These are phyloP conservation scores for Meriones unguiculatus DNA, from an alignment of 2,113 vertebrate genomes.

Conservation along the genomic window DNA sequence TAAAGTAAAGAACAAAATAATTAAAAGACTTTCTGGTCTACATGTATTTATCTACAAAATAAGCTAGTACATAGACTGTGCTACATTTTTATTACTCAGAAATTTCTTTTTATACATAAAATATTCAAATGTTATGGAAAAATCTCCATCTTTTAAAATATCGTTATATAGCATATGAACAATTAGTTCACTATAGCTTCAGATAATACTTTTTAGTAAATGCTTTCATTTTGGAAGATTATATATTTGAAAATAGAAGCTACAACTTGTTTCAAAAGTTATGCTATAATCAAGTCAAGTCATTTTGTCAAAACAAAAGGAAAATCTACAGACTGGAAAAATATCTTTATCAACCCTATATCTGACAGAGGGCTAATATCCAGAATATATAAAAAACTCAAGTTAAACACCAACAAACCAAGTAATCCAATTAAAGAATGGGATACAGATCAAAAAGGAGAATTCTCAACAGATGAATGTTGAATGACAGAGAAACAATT, in stretches of 20 bases:
- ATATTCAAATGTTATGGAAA: neutral
- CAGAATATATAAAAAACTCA: too few species aligned
- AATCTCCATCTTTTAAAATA: neutral
- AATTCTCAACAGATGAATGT: too few species aligned
- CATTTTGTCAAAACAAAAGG: too few species aligned
- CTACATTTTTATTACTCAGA: conserved; percentile 44
- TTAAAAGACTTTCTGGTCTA: neutral
- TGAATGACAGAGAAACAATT: too few species aligned
- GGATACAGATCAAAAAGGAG: too few species aligned
- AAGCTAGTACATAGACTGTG: neutral
- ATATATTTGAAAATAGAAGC: neutral
- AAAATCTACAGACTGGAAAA: too few species aligned
- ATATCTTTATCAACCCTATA: too few species aligned
- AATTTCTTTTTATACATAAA: conserved; percentile 47
- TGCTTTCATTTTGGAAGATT: conserved; percentile 1
- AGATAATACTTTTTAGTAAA: neutral
- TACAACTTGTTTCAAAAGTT: conserved; percentile 5
- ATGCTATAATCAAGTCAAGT: neutral
- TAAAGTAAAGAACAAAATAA: conserved; percentile 57
- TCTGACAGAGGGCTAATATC: too few species aligned
- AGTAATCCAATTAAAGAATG: too few species aligned
- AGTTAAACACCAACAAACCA: too few species aligned
- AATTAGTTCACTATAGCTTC: conserved; percentile 9
- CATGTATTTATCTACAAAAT: conserved; percentile 14
- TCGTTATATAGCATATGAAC: neutral